Percentiles rank a stretch among this genome's conserved stretches.
Conservation (phyloP, 2,797 vertebrate species). For the Helostoma temminkii region DNA sequence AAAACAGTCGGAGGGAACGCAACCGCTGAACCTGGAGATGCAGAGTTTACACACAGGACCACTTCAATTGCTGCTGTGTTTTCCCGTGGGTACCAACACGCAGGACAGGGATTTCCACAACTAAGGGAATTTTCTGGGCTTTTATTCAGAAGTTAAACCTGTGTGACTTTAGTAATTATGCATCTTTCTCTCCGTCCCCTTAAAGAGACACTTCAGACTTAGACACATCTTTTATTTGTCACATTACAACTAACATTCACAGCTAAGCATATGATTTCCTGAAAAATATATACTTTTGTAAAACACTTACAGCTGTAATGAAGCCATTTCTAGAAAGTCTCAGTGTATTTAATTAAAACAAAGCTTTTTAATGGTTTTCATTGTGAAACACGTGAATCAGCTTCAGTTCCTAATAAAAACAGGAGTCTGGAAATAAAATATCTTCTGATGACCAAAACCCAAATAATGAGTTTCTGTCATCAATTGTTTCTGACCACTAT, state of each 20-base stretch:
- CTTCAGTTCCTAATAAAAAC: no score
- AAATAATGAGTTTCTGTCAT: no score
- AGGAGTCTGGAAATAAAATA: no score
- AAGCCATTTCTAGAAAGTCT: neutral
- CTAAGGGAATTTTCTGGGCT: neutral
- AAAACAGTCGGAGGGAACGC: neutral
- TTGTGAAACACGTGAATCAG: no score
- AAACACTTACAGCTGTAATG: neutral
- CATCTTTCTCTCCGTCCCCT: neutral
- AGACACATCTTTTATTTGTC: neutral
- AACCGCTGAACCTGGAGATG: slow-evolving; percentile 10
- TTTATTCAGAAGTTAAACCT: slow-evolving; percentile 25
- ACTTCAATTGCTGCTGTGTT: slow-evolving; percentile 4
- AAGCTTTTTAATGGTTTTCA: neutral
- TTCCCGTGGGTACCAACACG: neutral
- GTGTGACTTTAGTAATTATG: neutral
- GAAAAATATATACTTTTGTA: slow-evolving; percentile 2
- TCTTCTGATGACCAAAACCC: no score
- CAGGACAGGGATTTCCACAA: slow-evolving; percentile 1
- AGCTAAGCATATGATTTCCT: neutral
- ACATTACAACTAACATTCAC: neutral
- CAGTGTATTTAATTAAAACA: no score
- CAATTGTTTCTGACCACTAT: no score
- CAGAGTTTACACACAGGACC: neutral
- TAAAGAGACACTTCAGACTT: neutral